A percentile compares a stretch with the other conserved stretches of the same genome.
These are phyloP conservation scores for Spilosoma lubricipeda DNA, from an alignment of 2,888 invertebrate species.

Conservation along the genomic window DNA sequence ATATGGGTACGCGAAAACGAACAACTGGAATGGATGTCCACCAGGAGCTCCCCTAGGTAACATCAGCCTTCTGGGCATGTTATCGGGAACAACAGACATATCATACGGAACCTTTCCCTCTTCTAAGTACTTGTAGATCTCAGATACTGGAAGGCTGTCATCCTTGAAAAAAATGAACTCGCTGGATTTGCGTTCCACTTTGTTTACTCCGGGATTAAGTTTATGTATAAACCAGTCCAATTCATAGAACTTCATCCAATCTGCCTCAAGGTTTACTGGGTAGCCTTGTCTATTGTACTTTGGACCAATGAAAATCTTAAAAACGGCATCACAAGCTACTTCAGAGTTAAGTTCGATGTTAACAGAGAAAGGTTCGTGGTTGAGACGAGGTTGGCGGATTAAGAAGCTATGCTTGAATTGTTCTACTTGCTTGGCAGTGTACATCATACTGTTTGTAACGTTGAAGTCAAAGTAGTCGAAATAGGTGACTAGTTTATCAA, in stretches of 20 bases:
- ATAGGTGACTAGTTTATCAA: constrained; percentile 88
- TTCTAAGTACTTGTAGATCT: constrained; percentile 87
- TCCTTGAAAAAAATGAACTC: constrained; percentile 87
- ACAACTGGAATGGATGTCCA: constrained; percentile 89
- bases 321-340: constrained; percentile 84
- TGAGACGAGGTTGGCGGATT: constrained; percentile 89
- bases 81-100: constrained; percentile 83
- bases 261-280: constrained; percentile 81
- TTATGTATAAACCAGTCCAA: constrained; percentile 87
- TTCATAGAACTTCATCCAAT: constrained; percentile 87
- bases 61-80: constrained; percentile 89
- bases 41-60: constrained; percentile 90
- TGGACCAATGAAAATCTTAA: constrained; percentile 90
- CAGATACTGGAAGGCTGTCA: constrained; percentile 88
- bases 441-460: constrained; percentile 84
- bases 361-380: constrained; percentile 89
- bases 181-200: constrained; percentile 88
- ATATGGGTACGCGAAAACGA: constrained; percentile 87
- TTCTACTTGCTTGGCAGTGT: constrained; percentile 66
- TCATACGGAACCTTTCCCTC: constrained; percentile 84
- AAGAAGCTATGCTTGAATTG: constrained; percentile 75
- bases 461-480: constrained; percentile 89
- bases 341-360: constrained; percentile 87
- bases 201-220: constrained; percentile 88
- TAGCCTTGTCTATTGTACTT: constrained; percentile 87